phyloP scores from a whole-genome alignment of 2,113 vertebrate species.

The Lepidothrix coronata region DNA sequence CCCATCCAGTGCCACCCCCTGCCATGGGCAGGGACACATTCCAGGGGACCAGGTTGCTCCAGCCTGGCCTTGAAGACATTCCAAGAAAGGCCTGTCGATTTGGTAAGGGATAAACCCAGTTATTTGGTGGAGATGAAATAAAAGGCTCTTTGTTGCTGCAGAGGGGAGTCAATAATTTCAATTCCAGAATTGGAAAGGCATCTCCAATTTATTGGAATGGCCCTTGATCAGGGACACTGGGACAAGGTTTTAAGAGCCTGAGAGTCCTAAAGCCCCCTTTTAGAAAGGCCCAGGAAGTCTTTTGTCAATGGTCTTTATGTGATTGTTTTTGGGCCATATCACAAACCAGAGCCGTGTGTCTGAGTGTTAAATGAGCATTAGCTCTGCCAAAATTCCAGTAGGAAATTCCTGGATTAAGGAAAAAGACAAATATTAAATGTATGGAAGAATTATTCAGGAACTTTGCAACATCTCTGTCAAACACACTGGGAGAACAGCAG shows the following conservation, averaged over 20 bases:
- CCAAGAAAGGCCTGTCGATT: background rate
- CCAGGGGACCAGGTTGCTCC: background rate
- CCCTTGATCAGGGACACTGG: background rate
- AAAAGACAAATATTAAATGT: fast-evolving
- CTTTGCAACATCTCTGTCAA: fast-evolving
- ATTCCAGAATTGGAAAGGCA: background rate
- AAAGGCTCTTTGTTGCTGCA: background rate
- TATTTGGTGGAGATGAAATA: background rate
- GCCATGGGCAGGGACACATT: background rate
- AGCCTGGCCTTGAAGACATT: background rate
- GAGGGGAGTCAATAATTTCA: background rate
- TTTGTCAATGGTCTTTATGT: background rate
- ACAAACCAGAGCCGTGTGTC: background rate
- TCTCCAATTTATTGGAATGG: background rate
- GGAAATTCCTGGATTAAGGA: background rate
- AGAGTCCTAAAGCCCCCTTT: background rate
- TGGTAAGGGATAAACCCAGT: background rate
- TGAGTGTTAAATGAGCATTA: background rate
- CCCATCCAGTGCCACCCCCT: background rate
- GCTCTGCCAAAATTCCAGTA: background rate
- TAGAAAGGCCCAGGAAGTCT: background rate
- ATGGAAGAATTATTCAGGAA: background rate
- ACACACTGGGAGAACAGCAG: background rate
- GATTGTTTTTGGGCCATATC: background rate
- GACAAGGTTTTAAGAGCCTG: background rate